These are phyloP conservation scores for Potorous gilbertii DNA, from an alignment of 2,797 vertebrate species.

Conservation along the genomic window DNA sequence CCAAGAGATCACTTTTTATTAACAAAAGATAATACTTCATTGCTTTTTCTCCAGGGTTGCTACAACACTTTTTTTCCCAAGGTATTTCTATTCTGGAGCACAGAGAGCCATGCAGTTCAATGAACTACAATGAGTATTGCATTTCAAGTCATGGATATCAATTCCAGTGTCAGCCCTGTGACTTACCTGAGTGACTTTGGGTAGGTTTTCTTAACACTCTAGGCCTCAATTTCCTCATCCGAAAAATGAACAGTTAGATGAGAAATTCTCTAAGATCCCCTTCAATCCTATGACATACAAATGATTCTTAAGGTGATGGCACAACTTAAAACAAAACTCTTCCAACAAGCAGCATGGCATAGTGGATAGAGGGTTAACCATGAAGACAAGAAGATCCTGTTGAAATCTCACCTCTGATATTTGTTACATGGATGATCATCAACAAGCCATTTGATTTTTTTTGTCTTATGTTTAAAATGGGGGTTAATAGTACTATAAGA, in stretches of 20 bases:
- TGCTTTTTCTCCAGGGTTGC: not conserved
- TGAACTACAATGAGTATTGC: not conserved
- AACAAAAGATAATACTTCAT: not conserved
- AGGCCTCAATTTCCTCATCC: not conserved
- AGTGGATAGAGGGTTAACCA: not conserved
- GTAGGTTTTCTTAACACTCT: not conserved
- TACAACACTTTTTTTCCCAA: not conserved
- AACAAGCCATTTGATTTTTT: not conserved
- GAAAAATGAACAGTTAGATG: not conserved
- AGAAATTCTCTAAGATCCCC: not conserved
- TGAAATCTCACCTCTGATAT: not conserved
- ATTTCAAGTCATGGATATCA: not conserved
- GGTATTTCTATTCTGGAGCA: not conserved
- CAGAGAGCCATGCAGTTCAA: not conserved
- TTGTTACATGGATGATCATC: not conserved
- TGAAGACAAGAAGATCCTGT: not conserved
- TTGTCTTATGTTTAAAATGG: not conserved
- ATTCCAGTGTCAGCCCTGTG: not conserved
- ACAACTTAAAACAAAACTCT: not conserved
- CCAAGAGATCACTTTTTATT: not conserved
- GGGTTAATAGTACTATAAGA: not conserved
- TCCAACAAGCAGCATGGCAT: not conserved
- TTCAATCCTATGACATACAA: not conserved
- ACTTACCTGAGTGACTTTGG: not conserved
- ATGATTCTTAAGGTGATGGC: not conserved